Conservation (phyloP, 2,113 vertebrate genomes). For the Nothobranchius kuhntae region DNA sequence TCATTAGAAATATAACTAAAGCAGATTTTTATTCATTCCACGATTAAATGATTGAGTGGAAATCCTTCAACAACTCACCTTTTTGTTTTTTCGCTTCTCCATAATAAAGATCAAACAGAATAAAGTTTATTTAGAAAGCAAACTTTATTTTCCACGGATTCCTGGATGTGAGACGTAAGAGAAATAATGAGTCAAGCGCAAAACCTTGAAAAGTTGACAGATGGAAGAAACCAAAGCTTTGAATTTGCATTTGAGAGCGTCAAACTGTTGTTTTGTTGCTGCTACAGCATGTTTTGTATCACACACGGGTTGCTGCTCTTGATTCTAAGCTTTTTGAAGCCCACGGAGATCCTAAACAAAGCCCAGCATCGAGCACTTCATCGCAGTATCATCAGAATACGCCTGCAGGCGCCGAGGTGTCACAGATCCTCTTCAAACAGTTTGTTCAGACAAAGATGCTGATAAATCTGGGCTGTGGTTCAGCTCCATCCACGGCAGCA, state of each 20-base stretch:
- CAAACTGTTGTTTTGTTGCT: neutral
- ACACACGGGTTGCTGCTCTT: neutral
- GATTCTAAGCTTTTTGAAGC: neutral
- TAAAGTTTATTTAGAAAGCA: neutral
- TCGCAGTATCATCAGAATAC: neutral
- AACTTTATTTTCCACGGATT: neutral
- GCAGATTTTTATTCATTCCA: too few relatives aligned
- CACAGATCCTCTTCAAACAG: neutral
- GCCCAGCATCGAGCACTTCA: neutral
- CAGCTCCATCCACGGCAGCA: neutral
- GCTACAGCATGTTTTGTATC: neutral
- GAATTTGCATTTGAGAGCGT: neutral
- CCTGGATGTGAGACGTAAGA: neutral
- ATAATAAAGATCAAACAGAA: too few relatives aligned
- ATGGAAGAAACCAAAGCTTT: neutral
- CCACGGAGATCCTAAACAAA: neutral
- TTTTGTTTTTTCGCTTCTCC: too few relatives aligned
- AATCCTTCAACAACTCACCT: too few relatives aligned
- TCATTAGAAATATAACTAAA: too few relatives aligned
- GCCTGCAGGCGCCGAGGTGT: constrained; percentile 3
- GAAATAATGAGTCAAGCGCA: neutral
- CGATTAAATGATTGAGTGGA: too few relatives aligned
- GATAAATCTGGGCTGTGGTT: neutral
- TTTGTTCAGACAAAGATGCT: neutral
- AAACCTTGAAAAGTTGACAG: neutral